phyloP scores from a whole-genome alignment of 2,797 vertebrate genomes.

The Rachycentron canadum region DNA sequence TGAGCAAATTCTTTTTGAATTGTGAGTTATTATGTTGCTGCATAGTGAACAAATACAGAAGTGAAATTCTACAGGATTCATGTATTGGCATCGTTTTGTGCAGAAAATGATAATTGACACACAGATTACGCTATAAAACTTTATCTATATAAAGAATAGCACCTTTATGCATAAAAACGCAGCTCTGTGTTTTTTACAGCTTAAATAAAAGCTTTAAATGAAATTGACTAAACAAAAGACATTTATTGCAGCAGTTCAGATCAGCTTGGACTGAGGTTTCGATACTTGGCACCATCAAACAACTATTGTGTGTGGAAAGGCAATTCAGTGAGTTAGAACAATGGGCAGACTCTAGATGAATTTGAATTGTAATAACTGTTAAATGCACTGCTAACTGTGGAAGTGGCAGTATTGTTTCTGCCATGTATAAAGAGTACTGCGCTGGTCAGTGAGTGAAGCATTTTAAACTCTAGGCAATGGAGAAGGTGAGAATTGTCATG shows the following conservation, averaged over 20 bases:
- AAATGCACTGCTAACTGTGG: conserved; percentile 59
- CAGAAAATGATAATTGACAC: not conserved
- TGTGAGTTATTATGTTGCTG: not conserved
- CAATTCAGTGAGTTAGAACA: conserved; percentile 65
- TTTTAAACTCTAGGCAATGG: conserved; percentile 55
- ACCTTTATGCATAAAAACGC: not conserved
- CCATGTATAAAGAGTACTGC: conserved; percentile 66
- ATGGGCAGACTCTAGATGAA: conserved; percentile 63
- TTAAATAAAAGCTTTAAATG: conserved; percentile 7
- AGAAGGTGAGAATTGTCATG: conserved; percentile 53
- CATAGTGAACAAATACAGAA: not conserved
- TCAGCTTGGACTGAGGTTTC: conserved; percentile 17
- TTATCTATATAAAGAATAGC: not conserved
- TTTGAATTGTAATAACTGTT: conserved; percentile 69
- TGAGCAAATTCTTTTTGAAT: too few species aligned
- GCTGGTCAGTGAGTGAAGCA: not conserved
- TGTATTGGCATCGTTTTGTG: not conserved
- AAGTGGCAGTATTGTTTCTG: conserved; percentile 61
- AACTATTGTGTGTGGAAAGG: conserved; percentile 57
- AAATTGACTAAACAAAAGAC: conserved; percentile 6
- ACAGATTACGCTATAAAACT: not conserved
- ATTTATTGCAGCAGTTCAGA: not conserved
- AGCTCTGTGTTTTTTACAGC: not conserved
- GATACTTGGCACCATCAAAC: conserved; percentile 59
- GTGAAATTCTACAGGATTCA: not conserved